Conservation (phyloP, 1,140 invertebrate genomes). For the Drosophila paulistorum region DNA sequence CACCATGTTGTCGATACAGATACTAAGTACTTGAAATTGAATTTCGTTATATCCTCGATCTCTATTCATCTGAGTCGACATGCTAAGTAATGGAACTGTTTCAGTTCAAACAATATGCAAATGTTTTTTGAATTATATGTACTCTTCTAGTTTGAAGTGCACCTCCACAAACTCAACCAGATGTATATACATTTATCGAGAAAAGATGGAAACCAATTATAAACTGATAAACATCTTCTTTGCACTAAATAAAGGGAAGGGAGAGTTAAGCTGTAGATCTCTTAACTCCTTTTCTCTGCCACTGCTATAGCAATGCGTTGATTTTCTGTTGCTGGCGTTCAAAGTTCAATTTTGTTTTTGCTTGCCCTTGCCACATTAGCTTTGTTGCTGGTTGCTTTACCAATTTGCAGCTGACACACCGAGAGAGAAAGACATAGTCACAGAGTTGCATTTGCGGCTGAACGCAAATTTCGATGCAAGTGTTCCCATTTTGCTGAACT, state of each 20-base stretch:
- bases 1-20: too few species aligned
- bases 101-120: too few species aligned
- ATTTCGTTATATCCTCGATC: too few species aligned
- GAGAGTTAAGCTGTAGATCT: neutral
- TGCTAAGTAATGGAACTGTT: too few species aligned
- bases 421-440: neutral
- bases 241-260: neutral
- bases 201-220: slow-evolving; percentile 45
- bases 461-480: slow-evolving; percentile 46
- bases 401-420: slow-evolving; percentile 40
- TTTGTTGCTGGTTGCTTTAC: slow-evolving; percentile 12
- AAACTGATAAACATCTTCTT: slow-evolving; percentile 42
- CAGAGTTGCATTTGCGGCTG: slow-evolving; percentile 41
- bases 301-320: neutral
- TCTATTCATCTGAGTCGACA: too few species aligned
- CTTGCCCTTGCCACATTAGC: neutral
- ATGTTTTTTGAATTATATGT: too few species aligned
- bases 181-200: neutral
- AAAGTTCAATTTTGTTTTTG: slow-evolving; percentile 24
- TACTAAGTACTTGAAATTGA: too few species aligned
- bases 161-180: too few species aligned
- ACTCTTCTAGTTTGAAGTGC: too few species aligned
- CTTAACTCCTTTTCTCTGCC: neutral
- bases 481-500: slow-evolving; percentile 11
- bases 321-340: slow-evolving; percentile 11